Conservation (phyloP, 2,797 vertebrate genomes). For the Rhinella marina region DNA sequence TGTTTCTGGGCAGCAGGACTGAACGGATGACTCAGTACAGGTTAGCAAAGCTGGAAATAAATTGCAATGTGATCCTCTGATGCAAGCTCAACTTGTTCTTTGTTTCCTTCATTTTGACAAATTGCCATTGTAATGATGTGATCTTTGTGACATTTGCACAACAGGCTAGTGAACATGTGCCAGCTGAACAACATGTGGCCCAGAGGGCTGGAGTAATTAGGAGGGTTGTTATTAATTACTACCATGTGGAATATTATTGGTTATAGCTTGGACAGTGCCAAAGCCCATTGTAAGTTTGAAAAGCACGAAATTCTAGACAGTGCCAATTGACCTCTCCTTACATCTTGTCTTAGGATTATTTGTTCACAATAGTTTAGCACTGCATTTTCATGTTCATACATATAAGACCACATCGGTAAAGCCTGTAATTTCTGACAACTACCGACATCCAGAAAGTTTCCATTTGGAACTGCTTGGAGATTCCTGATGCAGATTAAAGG, state of each 20-base stretch:
- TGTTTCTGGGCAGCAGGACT: background rate
- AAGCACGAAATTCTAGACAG: background rate
- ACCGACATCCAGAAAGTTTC: background rate
- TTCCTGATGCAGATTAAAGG: too few species aligned
- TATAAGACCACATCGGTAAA: background rate
- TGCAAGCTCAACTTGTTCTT: background rate
- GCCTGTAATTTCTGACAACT: background rate
- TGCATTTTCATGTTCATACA: background rate
- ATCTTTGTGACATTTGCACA: conserved; percentile 13
- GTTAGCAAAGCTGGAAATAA: background rate
- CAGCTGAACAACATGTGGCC: background rate
- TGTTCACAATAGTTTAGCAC: background rate
- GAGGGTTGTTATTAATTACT: conserved; percentile 10
- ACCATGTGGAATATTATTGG: background rate
- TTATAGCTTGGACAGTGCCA: background rate
- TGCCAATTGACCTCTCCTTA: background rate
- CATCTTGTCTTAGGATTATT: background rate
- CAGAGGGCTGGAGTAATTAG: conserved; percentile 2
- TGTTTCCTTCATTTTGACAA: conserved; percentile 25
- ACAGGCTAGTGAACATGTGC: conserved; percentile 18
- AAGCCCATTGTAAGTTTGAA: background rate
- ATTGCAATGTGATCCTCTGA: background rate
- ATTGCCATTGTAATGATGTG: background rate
- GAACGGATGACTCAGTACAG: background rate
- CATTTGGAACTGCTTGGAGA: too few species aligned